Percentiles rank a stretch among this genome's conserved stretches.
phyloP scores from a whole-genome alignment of 2,888 invertebrate genomes.

The Clistopyga incitator region DNA sequence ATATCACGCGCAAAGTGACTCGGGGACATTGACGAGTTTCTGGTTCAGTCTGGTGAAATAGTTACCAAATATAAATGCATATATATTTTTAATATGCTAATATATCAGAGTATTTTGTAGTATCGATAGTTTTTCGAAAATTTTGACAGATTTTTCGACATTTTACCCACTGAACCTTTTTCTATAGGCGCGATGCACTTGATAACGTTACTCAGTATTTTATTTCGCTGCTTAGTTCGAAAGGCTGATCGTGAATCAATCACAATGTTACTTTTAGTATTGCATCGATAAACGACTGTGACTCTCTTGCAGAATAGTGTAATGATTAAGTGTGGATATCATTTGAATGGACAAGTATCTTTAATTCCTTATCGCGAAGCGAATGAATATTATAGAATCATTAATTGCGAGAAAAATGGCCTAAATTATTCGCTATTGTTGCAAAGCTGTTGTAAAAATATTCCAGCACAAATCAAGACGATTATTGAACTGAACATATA shows the following conservation, averaged over 20 bases:
- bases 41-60: background rate
- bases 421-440: no score
- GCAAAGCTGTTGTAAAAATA: no score
- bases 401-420: no score
- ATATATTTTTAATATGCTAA: constrained; percentile 1
- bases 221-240: constrained; percentile 24
- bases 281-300: constrained; percentile 34
- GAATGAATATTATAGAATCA: no score
- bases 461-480: no score
- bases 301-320: constrained; percentile 20
- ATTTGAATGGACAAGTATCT: no score
- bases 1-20: background rate
- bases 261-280: constrained; percentile 29
- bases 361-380: no score
- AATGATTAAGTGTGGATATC: no score
- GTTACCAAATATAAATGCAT: constrained; percentile 5
- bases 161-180: background rate
- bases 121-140: background rate
- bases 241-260: constrained; percentile 49
- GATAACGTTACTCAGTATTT: constrained; percentile 11
- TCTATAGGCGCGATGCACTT: background rate
- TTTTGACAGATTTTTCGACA: background rate
- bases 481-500: no score
- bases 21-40: background rate
- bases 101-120: background rate